These are phyloP conservation scores for Erythrolamprus reginae DNA, from an alignment of 2,113 vertebrate genomes.

Conservation along the genomic window DNA sequence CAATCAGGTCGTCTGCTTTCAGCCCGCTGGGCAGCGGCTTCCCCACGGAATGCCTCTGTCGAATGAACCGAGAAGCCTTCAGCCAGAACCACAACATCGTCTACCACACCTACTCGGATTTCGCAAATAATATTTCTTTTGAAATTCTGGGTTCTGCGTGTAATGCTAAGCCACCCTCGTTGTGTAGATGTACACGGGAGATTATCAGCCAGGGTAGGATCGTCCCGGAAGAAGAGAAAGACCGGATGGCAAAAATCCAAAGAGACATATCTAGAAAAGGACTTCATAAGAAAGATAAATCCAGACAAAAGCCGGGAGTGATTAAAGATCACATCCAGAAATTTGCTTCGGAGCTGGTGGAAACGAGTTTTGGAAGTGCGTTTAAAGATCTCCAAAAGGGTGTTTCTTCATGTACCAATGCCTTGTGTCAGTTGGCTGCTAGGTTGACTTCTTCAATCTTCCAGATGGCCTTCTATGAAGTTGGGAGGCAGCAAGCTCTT, in stretches of 20 bases:
- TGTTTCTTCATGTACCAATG: constrained; percentile 88
- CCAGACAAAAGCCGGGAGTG: constrained; percentile 77
- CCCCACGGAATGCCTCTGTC: constrained; percentile 82
- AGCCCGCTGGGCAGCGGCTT: constrained; percentile 80
- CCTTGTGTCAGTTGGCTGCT: constrained; percentile 87
- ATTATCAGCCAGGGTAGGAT: constrained; percentile 10
- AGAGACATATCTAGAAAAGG: constrained; percentile 32
- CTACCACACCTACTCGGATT: constrained; percentile 81
- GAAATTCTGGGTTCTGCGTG: constrained; percentile 86
- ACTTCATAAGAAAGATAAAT: constrained; percentile 61
- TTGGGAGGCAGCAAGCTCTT: constrained; percentile 83
- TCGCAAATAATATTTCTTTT: constrained; percentile 83
- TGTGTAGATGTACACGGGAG: neutral
- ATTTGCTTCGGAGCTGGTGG: constrained; percentile 90
- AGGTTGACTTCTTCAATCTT: constrained; percentile 90
- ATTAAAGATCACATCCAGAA: constrained; percentile 90
- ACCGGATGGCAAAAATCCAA: constrained; percentile 32
- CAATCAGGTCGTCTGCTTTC: constrained; percentile 89
- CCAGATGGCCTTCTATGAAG: constrained; percentile 96
- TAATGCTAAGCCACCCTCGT: constrained; percentile 42
- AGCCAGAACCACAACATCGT: constrained; percentile 69
- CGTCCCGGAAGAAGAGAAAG: constrained; percentile 50
- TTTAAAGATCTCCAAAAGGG: constrained; percentile 93
- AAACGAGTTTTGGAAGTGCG: constrained; percentile 90
- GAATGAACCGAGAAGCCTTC: constrained; percentile 64